Evolutionary conservation across 1,140 invertebrate species (phyloP).

Genomic region (Platorchestia sp.): DNA sequence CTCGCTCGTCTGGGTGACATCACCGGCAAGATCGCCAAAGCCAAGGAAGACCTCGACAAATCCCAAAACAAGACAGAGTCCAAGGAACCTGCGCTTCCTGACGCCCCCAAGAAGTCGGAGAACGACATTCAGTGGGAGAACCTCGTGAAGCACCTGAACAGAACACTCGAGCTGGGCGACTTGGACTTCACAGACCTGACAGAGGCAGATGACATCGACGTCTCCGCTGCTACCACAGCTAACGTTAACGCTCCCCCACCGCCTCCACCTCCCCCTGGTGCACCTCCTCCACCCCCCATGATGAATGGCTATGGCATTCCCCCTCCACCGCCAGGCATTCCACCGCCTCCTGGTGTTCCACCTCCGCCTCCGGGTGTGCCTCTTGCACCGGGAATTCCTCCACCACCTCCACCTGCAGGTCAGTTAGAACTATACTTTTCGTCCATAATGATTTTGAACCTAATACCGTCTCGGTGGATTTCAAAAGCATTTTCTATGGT

Average conservation of each 20-base stretch:
- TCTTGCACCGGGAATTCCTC: slow-evolving; percentile 68
- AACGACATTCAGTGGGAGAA: slow-evolving; percentile 97
- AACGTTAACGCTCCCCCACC: slow-evolving; percentile 68
- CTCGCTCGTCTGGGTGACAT: slow-evolving; percentile 81
- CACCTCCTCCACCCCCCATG: slow-evolving; percentile 58
- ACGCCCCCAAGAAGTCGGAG: slow-evolving; percentile 80
- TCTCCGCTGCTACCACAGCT: slow-evolving; percentile 58
- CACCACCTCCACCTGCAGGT: neutral
- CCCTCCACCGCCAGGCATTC: slow-evolving; percentile 68
- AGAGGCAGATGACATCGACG: slow-evolving; percentile 77
- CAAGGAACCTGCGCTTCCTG: slow-evolving; percentile 73
- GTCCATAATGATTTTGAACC: no score
- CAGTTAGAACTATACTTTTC: neutral
- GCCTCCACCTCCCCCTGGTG: slow-evolving; percentile 68
- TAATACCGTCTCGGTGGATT: no score
- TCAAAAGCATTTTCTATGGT: no score
- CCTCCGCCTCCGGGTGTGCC: slow-evolving; percentile 67
- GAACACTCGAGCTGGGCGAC: slow-evolving; percentile 92
- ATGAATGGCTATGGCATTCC: slow-evolving; percentile 57
- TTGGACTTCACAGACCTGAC: slow-evolving; percentile 94
- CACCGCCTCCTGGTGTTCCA: slow-evolving; percentile 72
- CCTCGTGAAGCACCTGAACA: slow-evolving; percentile 82
- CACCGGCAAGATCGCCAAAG: slow-evolving; percentile 91
- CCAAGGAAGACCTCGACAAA: slow-evolving; percentile 85
- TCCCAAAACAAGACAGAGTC: slow-evolving; percentile 79